A percentile compares a stretch with the other conserved stretches of the same genome.
These are phyloP conservation scores for Cynopterus sphinx DNA, from an alignment of 2,797 vertebrate species.

Conservation along the genomic window DNA sequence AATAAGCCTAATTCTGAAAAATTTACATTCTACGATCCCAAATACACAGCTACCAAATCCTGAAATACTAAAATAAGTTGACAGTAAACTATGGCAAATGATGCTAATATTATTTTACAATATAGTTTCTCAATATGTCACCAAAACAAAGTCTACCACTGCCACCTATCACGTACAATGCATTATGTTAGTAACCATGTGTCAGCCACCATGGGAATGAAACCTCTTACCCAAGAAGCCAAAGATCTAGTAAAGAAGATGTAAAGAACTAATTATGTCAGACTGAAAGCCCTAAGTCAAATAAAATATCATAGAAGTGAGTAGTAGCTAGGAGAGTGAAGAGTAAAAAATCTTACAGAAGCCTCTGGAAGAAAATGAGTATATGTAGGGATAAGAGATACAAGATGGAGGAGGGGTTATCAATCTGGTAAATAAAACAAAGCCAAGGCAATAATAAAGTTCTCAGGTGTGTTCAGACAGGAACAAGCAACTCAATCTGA, in stretches of 20 bases:
- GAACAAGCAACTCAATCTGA: background rate
- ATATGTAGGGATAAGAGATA: background rate
- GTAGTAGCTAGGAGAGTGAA: background rate
- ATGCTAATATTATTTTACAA: background rate
- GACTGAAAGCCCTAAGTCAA: background rate
- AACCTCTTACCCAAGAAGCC: background rate
- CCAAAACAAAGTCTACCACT: background rate
- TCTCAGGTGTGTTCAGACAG: background rate
- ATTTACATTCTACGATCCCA: background rate
- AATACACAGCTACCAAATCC: background rate
- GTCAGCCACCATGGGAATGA: background rate
- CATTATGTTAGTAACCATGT: background rate
- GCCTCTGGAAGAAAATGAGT: background rate
- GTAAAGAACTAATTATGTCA: background rate
- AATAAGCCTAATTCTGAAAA: conserved; percentile 23
- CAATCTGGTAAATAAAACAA: background rate
- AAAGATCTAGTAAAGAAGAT: background rate
- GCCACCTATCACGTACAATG: background rate
- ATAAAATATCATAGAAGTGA: background rate
- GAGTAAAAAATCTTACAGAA: background rate
- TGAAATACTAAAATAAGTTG: conserved; percentile 24
- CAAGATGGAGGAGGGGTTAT: background rate
- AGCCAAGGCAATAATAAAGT: background rate
- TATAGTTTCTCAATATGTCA: background rate
- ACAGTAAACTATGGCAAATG: background rate